Conservation (phyloP, 2,797 vertebrate species). For the Peromyscus melanophrys region DNA sequence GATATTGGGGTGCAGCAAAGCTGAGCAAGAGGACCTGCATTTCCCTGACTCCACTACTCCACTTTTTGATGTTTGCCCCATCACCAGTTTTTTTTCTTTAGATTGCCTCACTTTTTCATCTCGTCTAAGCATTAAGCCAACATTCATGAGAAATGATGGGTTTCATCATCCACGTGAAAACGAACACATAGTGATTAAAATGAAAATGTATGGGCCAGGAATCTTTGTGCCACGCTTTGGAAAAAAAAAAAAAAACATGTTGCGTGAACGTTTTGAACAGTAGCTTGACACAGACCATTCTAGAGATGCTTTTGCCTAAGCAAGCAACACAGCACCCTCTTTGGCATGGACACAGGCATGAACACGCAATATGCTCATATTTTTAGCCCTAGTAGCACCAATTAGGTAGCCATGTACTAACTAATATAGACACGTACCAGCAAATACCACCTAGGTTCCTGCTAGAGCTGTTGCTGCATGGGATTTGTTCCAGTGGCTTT, state of each 20-base stretch:
- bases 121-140: background rate
- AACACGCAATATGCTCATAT: background rate
- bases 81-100: background rate
- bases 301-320: background rate
- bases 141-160: conserved; percentile 25
- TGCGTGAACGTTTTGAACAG: background rate
- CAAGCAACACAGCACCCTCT: background rate
- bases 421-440: background rate
- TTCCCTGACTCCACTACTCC: background rate
- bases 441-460: background rate
- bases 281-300: background rate
- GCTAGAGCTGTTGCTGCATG: background rate
- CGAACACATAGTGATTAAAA: background rate
- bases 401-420: background rate
- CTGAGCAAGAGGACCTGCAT: background rate
- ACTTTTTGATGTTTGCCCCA: background rate
- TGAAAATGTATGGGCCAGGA: background rate
- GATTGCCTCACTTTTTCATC: background rate
- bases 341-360: background rate
- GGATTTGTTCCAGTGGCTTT: background rate
- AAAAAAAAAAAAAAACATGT: background rate
- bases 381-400: background rate
- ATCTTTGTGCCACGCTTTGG: background rate
- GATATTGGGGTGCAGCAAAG: background rate
- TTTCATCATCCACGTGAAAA: background rate